Base-by-base conservation (phyloP, 2,797 vertebrate genomes). In the Sebastes itinus region DNA sequence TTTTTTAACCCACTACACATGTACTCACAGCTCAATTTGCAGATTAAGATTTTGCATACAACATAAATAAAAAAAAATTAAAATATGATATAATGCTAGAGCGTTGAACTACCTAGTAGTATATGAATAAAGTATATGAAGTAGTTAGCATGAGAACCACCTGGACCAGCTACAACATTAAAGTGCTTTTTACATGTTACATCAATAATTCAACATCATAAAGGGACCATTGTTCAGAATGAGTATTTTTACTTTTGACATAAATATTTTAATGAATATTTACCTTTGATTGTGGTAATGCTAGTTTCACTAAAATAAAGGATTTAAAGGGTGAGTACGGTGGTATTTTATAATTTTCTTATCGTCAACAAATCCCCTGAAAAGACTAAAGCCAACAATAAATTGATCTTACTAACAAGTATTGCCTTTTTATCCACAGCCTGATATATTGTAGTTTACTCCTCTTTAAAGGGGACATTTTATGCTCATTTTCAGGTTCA, bases 131-230 rank as follows among this genome's bases (percentile, higher is more conserved):
- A 49, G 46, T 49, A 20, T 49, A 49, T 49, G 46, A 49, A 55
- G 20, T 12, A 8, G 12, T 25, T 38, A 8, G 18, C 11, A 27
- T 28, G 35, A 72, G 14, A 18, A 54, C 22, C 28, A 16, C 10
- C 5, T 55, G 54, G 22, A 66, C 9, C 55, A 35, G 27, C n/a
- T 54, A 20, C 22, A 28, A 23, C n/a, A 62, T 33, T n/a, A 46
- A 70, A 27, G 63, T 69, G 27, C 59, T 62, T 49, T 30, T 33
- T 7, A 18, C 9, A 32, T 20, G 7, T 70, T 10, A 25, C 9
- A 55, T 62, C 6, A 16, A 58, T 73, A 28, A 73, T 65, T 52
- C 13, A 38, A 28, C 46, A 56, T 22, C 18, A 69, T 32, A 23
- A 62, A 32, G 42, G n/a, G 30, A 30, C 30, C 5, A 3, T 55